Evolutionary conservation across 1,140 invertebrate species (phyloP), one percentile per base, ranked within the genome.

Genomic region (Arion vulgaris): DNA sequence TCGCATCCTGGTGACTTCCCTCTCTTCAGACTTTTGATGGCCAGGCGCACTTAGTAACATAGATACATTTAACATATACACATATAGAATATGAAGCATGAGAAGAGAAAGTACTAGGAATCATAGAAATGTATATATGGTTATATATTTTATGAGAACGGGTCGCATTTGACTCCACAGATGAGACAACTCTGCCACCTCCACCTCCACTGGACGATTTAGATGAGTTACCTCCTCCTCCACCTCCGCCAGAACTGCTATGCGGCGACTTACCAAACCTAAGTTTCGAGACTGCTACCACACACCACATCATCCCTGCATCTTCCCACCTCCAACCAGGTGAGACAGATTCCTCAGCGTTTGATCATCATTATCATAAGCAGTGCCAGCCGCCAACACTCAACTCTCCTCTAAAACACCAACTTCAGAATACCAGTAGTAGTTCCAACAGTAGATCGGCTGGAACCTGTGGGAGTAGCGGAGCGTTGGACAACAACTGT

Each of bases 221-320:
- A 66, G 76, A 78, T 32, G 76, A 78, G 76, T 78, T 78, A 39
- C 76, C 76, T 78, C 76, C 76, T 36, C 76, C 76, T 38, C 76
- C 76, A 38, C 76, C 76, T 26, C 76, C 76, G n/a, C 76, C 53
- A 5, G 76, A 78, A 39, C 76, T 78, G 0, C 57, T 78, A 1
- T 19, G 2, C 26, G 32, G 39, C 49, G 76, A 78, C 76, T 17
- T 75, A 26, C 28, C 0, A 28, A 51, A 36, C 49, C 15, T 78
- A 15, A 23, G 13, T 78, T 41, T 77, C 1, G 28, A 57, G 2
- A 49, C 45, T 19, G 5, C 5, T 15, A 57, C 53, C 53, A 57
- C 53, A 19, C 53, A 57, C 53, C n/a, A 34, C 51, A 41, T 1
- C 9, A 13, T 28, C n/a, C 72, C 41, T 39, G 2, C 41, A 11